phyloP scores from a whole-genome alignment of 1,140 invertebrate species.

The Hyphantria cunea region DNA sequence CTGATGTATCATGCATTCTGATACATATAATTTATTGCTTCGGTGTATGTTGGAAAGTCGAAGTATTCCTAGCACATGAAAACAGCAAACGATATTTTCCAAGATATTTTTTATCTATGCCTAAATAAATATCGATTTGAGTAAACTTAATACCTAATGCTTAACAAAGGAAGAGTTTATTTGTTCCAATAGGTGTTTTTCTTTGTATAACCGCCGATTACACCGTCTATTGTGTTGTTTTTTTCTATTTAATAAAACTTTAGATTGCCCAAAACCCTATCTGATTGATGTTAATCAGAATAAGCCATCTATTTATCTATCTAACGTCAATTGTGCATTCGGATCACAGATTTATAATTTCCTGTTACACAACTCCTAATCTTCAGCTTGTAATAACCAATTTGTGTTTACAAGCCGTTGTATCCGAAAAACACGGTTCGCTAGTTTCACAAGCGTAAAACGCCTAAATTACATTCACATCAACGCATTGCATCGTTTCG shows the following conservation, averaged over 20 bases:
- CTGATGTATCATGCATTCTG: slow-evolving; percentile 10
- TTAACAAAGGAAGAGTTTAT: too few species aligned
- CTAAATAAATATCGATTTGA: too few species aligned
- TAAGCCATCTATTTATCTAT: neutral
- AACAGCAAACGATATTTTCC: too few species aligned
- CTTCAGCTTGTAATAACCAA: slow-evolving; percentile 32
- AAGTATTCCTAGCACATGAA: too few species aligned
- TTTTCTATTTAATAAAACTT: too few species aligned
- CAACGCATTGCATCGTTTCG: slow-evolving; percentile 6
- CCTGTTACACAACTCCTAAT: slow-evolving; percentile 13
- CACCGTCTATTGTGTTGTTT: too few species aligned
- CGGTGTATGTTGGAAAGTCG: neutral
- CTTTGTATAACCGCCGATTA: too few species aligned
- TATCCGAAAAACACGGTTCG: slow-evolving; percentile 18
- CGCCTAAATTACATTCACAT: slow-evolving; percentile 32
- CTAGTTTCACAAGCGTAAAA: slow-evolving; percentile 31
- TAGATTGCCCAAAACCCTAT: too few species aligned
- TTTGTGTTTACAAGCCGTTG: slow-evolving; percentile 39
- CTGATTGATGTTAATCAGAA: too few species aligned
- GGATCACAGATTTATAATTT: slow-evolving; percentile 22
- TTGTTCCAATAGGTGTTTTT: too few species aligned
- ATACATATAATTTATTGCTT: slow-evolving; percentile 2
- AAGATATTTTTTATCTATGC: too few species aligned
- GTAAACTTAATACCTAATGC: too few species aligned
- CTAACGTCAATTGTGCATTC: slow-evolving; percentile 5